Conservation (phyloP, 1,140 invertebrate species). For the Eumeta japonica region DNA sequence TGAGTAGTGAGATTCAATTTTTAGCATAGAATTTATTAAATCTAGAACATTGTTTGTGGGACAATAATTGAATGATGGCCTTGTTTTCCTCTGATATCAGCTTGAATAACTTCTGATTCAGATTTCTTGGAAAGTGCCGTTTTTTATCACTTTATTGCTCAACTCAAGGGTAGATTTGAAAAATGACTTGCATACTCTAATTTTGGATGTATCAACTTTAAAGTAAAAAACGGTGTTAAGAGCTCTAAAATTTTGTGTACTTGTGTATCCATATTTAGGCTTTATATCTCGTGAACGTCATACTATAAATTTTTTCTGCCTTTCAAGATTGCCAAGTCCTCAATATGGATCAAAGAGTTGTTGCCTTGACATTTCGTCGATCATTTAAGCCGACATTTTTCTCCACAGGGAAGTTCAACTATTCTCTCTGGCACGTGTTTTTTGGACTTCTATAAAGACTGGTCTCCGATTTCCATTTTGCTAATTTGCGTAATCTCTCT, state of each 20-base stretch:
- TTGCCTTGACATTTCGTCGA: conserved; percentile 9
- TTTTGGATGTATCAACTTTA: conserved; percentile 18
- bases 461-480: conserved; percentile 12
- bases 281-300: conserved; percentile 15
- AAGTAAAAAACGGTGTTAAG: conserved; percentile 19
- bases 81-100: conserved; percentile 12
- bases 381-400: conserved; percentile 17
- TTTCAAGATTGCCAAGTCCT: conserved; percentile 14
- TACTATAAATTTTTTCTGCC: conserved; percentile 19
- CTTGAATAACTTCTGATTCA: conserved; percentile 13
- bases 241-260: conserved; percentile 13
- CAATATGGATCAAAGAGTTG: conserved; percentile 15
- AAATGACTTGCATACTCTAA: too few relatives aligned
- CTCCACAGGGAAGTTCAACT: conserved; percentile 16
- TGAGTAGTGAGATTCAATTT: conserved; percentile 28
- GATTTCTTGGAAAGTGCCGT: too few relatives aligned
- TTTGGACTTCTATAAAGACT: conserved; percentile 10
- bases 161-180: too few relatives aligned
- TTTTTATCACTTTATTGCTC: too few relatives aligned
- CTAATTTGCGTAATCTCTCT: conserved; percentile 7
- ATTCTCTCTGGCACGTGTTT: conserved; percentile 13
- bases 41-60: conserved; percentile 12
- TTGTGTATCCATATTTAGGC: conserved; percentile 20
- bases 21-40: conserved; percentile 24
- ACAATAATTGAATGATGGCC: conserved; percentile 8